Percentiles rank a stretch among this genome's conserved stretches.
Conservation (phyloP, 2,113 vertebrate species). For the Solea solea region DNA sequence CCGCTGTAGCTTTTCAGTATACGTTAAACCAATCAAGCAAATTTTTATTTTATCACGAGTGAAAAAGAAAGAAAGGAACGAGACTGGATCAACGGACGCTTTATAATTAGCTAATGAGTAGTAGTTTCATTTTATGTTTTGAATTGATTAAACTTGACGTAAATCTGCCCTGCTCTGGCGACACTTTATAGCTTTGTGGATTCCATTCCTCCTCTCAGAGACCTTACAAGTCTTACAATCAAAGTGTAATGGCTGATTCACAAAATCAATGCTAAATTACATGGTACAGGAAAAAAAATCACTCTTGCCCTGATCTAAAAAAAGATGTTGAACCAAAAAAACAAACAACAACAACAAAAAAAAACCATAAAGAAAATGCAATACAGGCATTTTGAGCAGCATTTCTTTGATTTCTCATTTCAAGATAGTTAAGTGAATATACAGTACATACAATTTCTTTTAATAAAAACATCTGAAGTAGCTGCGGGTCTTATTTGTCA, state of each 20-base stretch:
- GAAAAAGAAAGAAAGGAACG: constrained; percentile 6
- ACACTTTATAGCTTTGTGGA: constrained; percentile 48
- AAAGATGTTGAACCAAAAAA: too few relatives aligned
- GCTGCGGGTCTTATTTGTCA: too few relatives aligned
- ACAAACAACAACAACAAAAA: too few relatives aligned
- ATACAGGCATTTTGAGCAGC: too few relatives aligned
- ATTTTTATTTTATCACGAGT: constrained; percentile 21
- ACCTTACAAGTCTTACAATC: constrained; percentile 29
- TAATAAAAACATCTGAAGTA: too few relatives aligned
- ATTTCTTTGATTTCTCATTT: too few relatives aligned
- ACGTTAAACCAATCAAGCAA: constrained; percentile 11
- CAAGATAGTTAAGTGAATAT: too few relatives aligned
- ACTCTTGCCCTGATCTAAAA: background rate
- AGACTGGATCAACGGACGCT: constrained; percentile 15
- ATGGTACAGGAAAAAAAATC: constrained; percentile 4
- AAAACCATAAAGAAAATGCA: too few relatives aligned
- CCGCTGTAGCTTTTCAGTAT: background rate
- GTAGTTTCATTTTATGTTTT: constrained; percentile 51
- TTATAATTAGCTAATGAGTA: constrained; percentile 49
- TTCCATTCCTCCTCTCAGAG: constrained; percentile 30
- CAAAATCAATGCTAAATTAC: constrained; percentile 30
- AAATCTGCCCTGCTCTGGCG: constrained; percentile 31
- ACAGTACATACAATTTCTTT: too few relatives aligned
- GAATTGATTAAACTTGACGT: constrained; percentile 51
- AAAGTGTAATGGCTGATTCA: constrained; percentile 45